Percentiles rank a stretch among this genome's conserved stretches.
These are phyloP conservation scores for Casuarius casuarius DNA, from an alignment of 2,113 vertebrate species.

Conservation along the genomic window DNA sequence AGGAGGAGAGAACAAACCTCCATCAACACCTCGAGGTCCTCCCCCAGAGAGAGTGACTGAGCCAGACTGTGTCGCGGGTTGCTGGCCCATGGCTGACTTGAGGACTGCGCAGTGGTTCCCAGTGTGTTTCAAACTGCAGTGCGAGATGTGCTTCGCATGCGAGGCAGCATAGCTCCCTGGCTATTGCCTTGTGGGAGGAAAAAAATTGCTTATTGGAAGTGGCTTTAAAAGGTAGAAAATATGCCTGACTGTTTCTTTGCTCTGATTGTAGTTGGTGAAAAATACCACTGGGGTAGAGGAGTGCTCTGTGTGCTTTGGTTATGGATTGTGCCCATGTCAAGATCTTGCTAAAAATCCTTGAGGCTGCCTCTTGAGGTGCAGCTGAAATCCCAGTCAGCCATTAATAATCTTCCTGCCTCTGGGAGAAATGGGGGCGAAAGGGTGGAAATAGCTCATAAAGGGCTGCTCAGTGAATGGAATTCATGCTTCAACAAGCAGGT, in stretches of 20 bases:
- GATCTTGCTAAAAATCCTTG: not conserved
- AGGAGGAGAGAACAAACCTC: not conserved
- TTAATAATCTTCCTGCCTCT: not conserved
- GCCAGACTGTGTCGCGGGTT: fast-evolving
- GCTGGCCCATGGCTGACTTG: fast-evolving
- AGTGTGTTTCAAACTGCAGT: fast-evolving
- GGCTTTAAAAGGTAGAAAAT: fast-evolving
- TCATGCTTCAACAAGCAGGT: fast-evolving
- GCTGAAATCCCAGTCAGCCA: not conserved
- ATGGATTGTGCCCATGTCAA: not conserved
- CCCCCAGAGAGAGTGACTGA: not conserved
- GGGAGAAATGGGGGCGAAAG: not conserved
- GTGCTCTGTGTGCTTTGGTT: not conserved
- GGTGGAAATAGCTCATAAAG: not conserved
- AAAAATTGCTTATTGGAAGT: not conserved
- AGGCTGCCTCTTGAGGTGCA: not conserved
- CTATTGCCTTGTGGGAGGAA: not conserved
- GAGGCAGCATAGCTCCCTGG: fast-evolving
- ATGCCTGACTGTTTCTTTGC: not conserved
- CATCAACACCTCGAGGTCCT: fast-evolving
- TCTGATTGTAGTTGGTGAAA: fast-evolving
- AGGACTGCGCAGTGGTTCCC: too few species aligned
- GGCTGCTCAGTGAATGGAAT: not conserved
- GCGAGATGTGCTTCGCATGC: fast-evolving
- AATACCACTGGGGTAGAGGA: not conserved